Base-by-base conservation (phyloP, 92 coral and sea anemone species). In the Palythoa caribaeorum region DNA sequence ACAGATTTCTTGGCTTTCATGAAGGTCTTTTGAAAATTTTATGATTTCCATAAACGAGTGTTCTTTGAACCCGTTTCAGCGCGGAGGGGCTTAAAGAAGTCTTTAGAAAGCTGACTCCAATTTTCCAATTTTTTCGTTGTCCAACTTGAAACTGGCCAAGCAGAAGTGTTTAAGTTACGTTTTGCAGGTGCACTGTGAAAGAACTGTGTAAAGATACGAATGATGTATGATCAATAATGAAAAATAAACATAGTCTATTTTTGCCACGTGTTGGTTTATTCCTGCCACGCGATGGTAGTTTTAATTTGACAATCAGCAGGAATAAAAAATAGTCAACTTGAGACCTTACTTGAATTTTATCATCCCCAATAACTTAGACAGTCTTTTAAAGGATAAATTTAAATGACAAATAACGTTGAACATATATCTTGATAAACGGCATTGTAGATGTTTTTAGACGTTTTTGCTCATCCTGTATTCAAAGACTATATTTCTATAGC, bases 131-230 rank as follows among this genome's bases (percentile, higher is more conserved):
- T 8, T 44, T 44, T 44, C 50, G 50, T 21, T 55, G 15, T 35
- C 40, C 52, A 48, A 38, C 68, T 77, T 39, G 37, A 47, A 85
- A 88, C 84, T 83, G 87, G 78, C 83, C 85, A 75, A 83, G 62
- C 40, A 38, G 47, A 71, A 51, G 69, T 62, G 84, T 80, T 88
- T 87, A 91, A 91, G 76, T 83, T 35, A 60, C 85, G 71, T 68
- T 91, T 80, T 52, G 89, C 80, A 60, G 62, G 60, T 84, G 89
- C 78, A 88, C 86, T 88, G 80, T 84, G 70, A 76, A 83, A 88
- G 75, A 91, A 71, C 93, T 70, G 85, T 74, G 86, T 88, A 84
- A 91, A 88, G 80, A 88, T 66, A 9, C 62, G 60, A 81, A 35
- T 66, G 85, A 66, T 81, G 74, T 48, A 47, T 66, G 86, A 51